These are phyloP conservation scores for Platysteira castanea DNA, from an alignment of 2,113 vertebrate species.

Conservation along the genomic window DNA sequence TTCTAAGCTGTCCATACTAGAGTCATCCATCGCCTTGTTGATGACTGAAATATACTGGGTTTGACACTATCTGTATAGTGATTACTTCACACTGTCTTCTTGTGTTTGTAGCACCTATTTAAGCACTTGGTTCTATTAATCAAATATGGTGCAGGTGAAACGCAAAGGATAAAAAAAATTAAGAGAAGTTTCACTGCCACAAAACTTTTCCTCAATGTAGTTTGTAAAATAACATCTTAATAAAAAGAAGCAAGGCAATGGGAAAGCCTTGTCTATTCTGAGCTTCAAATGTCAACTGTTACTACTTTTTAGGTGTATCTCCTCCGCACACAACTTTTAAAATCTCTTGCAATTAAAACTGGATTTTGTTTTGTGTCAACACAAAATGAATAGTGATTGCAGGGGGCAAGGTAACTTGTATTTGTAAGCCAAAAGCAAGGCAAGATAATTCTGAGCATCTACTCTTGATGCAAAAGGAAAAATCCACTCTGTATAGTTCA, in stretches of 20 bases:
- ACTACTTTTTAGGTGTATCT: not conserved
- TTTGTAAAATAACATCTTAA: not conserved
- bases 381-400: not conserved
- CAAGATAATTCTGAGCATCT: not conserved
- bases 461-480: not conserved
- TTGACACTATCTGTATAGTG: not conserved
- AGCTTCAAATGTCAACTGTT: not conserved
- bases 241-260: not conserved
- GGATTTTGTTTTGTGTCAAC: not conserved
- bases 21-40: accelerated
- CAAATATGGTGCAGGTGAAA: not conserved
- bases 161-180: accelerated
- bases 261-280: not conserved
- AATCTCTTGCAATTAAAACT: not conserved
- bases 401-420: not conserved
- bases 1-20: not conserved
- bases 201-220: not conserved
- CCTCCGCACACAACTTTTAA: not conserved
- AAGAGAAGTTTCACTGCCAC: not conserved
- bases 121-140: not conserved
- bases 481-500: not conserved
- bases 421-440: not conserved
- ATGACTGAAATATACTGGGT: not conserved
- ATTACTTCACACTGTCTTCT: not conserved
- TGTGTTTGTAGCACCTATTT: not conserved